Percentiles rank a stretch among this genome's conserved stretches.
Conservation (phyloP, 1,140 invertebrate genomes). For the Dendroctonus ponderosae region DNA sequence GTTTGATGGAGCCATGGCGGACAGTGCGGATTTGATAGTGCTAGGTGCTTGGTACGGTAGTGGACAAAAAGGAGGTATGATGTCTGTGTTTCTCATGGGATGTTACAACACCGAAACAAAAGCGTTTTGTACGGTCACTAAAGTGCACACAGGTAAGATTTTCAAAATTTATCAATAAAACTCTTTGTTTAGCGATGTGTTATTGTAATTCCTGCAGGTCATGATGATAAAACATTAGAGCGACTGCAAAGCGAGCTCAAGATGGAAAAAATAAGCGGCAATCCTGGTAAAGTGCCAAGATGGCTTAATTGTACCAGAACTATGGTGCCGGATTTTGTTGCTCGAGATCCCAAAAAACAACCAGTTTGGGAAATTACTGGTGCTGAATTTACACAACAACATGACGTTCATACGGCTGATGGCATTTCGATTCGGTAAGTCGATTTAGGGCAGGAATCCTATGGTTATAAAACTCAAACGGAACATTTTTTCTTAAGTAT, state of each 20-base stretch:
- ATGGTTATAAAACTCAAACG: no score
- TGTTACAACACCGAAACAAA: slow-evolving; percentile 70
- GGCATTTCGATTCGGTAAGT: slow-evolving; percentile 79
- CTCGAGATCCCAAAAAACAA: slow-evolving; percentile 76
- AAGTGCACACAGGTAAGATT: slow-evolving; percentile 68
- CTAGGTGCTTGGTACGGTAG: slow-evolving; percentile 93
- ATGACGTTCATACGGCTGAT: slow-evolving; percentile 83
- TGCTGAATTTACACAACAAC: slow-evolving; percentile 85
- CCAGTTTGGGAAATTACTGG: slow-evolving; percentile 94
- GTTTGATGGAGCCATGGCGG: slow-evolving; percentile 88
- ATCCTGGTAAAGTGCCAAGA: slow-evolving; percentile 65
- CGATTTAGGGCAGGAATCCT: no score
- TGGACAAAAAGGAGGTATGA: slow-evolving; percentile 89
- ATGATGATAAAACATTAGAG: slow-evolving; percentile 82
- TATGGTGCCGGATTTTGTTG: slow-evolving; percentile 87
- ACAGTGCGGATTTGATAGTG: slow-evolving; percentile 89
- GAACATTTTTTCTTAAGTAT: no score
- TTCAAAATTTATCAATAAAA: not conserved
- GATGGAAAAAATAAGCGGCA: slow-evolving; percentile 81
- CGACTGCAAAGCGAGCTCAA: slow-evolving; percentile 71
- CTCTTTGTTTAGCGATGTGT: not conserved
- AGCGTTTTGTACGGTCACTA: slow-evolving; percentile 84
- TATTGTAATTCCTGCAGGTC: slow-evolving; percentile 49
- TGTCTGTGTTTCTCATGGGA: slow-evolving; percentile 92
- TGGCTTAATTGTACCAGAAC: slow-evolving; percentile 84